A percentile compares a stretch with the other conserved stretches of the same genome.
Conservation (phyloP, 37 sponge, comb jelly and placozoan genomes). For the Chondrosia reniformis region DNA sequence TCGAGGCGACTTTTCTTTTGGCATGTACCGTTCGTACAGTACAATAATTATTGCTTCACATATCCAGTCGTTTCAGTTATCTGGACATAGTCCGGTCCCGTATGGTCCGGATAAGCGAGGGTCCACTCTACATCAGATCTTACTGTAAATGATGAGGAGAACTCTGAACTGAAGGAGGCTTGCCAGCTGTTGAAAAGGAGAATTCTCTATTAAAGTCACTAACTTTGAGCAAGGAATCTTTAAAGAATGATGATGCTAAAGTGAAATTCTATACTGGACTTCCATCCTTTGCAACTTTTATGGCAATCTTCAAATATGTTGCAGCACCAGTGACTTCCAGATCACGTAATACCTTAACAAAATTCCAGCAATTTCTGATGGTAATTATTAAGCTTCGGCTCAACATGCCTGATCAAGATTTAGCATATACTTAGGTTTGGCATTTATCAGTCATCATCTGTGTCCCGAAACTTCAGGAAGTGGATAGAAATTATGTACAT, state of each 20-base stretch:
- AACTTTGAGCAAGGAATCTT: conserved; percentile 1
- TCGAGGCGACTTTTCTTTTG: too few species aligned
- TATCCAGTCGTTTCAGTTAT: too few species aligned
- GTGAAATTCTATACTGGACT: conserved; percentile 38
- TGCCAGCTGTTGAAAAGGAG: too few species aligned
- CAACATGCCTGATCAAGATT: conserved; percentile 12
- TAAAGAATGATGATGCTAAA: conserved; percentile 23
- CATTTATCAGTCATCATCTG: not conserved
- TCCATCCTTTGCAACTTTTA: not conserved
- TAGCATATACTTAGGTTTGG: not conserved
- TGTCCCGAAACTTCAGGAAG: conserved; percentile 9
- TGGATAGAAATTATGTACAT: not conserved
- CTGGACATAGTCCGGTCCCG: too few species aligned
- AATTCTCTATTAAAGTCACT: not conserved
- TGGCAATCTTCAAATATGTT: conserved; percentile 9
- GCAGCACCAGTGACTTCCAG: not conserved
- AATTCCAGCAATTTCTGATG: conserved; percentile 31
- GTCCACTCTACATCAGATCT: too few species aligned
- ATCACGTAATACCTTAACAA: not conserved
- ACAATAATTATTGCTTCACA: too few species aligned
- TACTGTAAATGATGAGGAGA: too few species aligned
- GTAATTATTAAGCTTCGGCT: conserved; percentile 26
- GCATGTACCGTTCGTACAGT: too few species aligned
- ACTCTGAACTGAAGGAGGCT: not conserved
- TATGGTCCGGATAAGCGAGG: too few species aligned